Base-by-base conservation (phyloP, 2,888 invertebrate species). In the Clepsis dumicolana region DNA sequence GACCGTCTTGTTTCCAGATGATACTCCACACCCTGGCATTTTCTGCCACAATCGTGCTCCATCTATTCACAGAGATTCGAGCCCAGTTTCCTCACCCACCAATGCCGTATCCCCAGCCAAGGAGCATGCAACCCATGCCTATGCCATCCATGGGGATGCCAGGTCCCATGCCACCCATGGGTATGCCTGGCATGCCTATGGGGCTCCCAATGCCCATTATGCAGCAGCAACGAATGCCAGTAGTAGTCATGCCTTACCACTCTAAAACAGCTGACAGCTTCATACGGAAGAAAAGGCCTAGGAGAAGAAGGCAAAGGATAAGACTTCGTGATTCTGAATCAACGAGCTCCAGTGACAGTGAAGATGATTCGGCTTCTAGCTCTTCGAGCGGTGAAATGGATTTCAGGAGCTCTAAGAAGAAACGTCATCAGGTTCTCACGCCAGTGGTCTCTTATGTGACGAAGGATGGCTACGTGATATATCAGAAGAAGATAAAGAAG, bases 391-490 rank as follows among this genome's bases (percentile, higher is more conserved):
- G 52, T 2, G 74, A 77, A 0, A 24, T 29, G 4, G 73, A 75
- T 2, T 75, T 71, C 5, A 71, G 77, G 27, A 60, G 69, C 3
- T 16, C 48, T 10, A 21, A 7, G 0, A 77, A 77, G 54, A 75
- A 59, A n/a, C 76, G 79, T 18, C 77, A 80, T 0, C 82, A 90
- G 66, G 86, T 90, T 0, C 71, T 93, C 1, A 91, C 90, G 5
- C 92, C 92, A 1, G 89, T 93, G 0, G 86, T 92, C 0, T 92
- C 92, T 0, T 92, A 92, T 54, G 83, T 93, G 0, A 91, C 91
- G 0, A 87, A 87, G 56, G 87, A 89, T 65, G 92, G 92, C 0
- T 86, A 86, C 48, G 89, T 91, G 2, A 83, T 91, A 1, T 93
- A 89, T 67, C 89, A 91, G 75, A 92, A 91, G 73, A 91, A 87